These are phyloP conservation scores for Myotis davidii DNA, from an alignment of 2,113 vertebrate species.

Conservation along the genomic window DNA sequence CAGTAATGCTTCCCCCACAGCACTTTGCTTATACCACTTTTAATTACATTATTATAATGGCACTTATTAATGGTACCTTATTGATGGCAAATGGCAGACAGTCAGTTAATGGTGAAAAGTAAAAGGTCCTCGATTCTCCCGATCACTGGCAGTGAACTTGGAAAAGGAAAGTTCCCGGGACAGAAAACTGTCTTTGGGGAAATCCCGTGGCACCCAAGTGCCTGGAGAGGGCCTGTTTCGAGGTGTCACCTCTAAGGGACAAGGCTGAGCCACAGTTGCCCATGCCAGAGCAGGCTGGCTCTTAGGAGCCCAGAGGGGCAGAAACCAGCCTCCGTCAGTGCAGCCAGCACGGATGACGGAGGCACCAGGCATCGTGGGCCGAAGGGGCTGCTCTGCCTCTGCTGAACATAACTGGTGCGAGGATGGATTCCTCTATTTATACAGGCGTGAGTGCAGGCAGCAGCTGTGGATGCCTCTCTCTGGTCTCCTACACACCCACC, in stretches of 20 bases:
- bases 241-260: background rate
- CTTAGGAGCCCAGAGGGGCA: background rate
- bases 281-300: background rate
- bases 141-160: background rate
- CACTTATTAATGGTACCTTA: background rate
- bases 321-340: background rate
- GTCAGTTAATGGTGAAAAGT: background rate
- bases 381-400: slow-evolving; percentile 29
- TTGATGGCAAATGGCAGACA: background rate
- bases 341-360: slow-evolving; percentile 29
- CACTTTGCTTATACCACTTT: background rate
- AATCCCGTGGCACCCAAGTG: background rate
- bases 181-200: background rate
- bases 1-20: background rate
- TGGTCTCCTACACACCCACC: background rate
- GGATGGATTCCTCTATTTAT: slow-evolving; percentile 9
- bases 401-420: background rate
- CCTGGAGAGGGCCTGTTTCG: background rate
- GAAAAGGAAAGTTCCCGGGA: background rate
- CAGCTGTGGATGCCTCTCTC: slow-evolving; percentile 15
- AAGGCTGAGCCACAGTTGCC: background rate
- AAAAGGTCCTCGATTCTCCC: background rate
- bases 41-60: background rate
- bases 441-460: slow-evolving; percentile 26
- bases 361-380: background rate